Base-by-base conservation (phyloP, 2,797 vertebrate genomes). In the Microctenopoma lineatum region DNA sequence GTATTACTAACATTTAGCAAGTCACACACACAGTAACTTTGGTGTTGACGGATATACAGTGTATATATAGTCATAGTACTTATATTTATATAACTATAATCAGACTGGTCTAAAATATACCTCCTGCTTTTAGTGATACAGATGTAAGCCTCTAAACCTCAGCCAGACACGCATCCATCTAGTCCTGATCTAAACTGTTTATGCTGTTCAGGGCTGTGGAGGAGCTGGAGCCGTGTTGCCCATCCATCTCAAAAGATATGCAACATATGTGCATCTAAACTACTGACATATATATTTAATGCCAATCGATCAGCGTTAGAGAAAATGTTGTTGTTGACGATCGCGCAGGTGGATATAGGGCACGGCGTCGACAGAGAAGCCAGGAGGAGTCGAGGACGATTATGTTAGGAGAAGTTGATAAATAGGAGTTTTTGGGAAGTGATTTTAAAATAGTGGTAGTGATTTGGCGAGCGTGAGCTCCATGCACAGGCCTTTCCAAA, bases 1-100 rank as follows among this genome's bases (percentile, higher is more conserved):
- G 84, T 77, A 69, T n/a, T 10, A 61, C 72, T 66, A 45, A 79
- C 65, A 86, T 85, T 84, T 74, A 81, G 73, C 54, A 71, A 65
- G 25, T 39, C 59, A 85, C 54, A 74, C 82, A 60, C 71, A 8
- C 32, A 34, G 32, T 34, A 34, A 34, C 36, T 38, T 12, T 38
- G 11, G 11, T 3, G 12, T 12, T 38, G 36, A 38, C 2, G 3
- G 12, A 38, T 3, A 38, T 38, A 38, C 3, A 4, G 36, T 38
- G 36, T 12, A 12, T 38, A 38, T 11, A 11, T 11, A 34, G 32
- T 8, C 3, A 34, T 34, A 2, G 32, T 34, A 34, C 7, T 8
- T 1, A 34, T 32, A 32, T 32, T 7, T 32, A 32, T 32, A 7
- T 32, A 32, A 32, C 29, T 7, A 32, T 32, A 5, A 32, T 32